A percentile compares a stretch with the other conserved stretches of the same genome.
These are phyloP conservation scores for Siniperca knerii DNA, from an alignment of 2,113 vertebrate genomes.

Conservation along the genomic window DNA sequence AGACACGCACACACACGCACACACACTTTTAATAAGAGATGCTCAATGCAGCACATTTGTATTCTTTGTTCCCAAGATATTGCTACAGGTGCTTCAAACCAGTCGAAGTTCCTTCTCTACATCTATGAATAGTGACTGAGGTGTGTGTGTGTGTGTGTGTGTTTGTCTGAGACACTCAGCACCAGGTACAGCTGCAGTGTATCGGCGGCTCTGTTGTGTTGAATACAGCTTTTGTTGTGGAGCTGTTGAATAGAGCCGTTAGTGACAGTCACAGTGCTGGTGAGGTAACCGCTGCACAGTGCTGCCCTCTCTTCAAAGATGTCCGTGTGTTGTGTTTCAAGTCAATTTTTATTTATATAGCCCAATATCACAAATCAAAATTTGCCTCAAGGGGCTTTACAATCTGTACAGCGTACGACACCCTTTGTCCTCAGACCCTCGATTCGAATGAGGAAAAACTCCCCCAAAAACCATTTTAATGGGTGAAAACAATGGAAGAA, in stretches of 20 bases:
- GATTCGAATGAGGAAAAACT: too few species aligned
- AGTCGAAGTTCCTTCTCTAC: neutral
- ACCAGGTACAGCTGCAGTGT: conserved; percentile 47
- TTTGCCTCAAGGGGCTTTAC: too few species aligned
- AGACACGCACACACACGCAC: too few species aligned
- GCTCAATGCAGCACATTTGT: conserved; percentile 1
- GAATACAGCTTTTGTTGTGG: conserved; percentile 75
- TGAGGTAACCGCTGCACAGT: conserved; percentile 47
- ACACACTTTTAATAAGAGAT: neutral
- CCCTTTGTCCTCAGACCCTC: too few species aligned
- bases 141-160: conserved; percentile 28
- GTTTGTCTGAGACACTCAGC: neutral
- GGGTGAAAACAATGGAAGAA: too few species aligned
- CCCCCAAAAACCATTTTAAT: too few species aligned
- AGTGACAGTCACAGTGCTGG: conserved; percentile 56
- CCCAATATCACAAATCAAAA: too few species aligned
- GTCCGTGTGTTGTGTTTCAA: neutral
- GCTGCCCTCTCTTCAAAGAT: neutral
- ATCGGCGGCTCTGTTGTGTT: conserved; percentile 33
- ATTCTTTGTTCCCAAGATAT: neutral
- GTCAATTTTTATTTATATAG: too few species aligned
- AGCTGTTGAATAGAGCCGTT: conserved; percentile 51
- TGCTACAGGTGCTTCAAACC: neutral
- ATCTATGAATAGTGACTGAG: conserved; percentile 49
- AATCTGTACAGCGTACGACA: too few species aligned